Conservation (phyloP, 2,888 invertebrate genomes). For the Brenthis ino region DNA sequence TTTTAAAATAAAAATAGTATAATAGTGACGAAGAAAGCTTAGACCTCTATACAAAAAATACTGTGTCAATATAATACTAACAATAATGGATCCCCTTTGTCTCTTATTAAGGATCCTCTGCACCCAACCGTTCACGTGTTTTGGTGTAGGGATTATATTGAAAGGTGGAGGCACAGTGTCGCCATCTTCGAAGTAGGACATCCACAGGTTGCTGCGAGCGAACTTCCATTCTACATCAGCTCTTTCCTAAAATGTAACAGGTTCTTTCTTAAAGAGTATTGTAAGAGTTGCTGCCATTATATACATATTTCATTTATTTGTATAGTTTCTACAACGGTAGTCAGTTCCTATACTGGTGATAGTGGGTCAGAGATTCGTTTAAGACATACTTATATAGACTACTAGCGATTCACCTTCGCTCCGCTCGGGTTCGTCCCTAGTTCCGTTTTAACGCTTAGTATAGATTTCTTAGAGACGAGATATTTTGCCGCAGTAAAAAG, state of each 20-base stretch:
- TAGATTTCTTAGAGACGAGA: too few relatives aligned
- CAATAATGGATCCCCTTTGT: conserved; percentile 71
- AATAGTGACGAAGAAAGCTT: too few relatives aligned
- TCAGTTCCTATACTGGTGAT: too few relatives aligned
- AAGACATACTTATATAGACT: background rate
- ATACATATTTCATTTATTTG: background rate
- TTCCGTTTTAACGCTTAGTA: too few relatives aligned
- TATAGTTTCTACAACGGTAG: background rate
- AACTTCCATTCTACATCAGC: conserved; percentile 99
- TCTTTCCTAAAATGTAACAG: conserved; percentile 85
- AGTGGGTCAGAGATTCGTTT: too few relatives aligned
- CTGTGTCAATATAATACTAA: conserved; percentile 46
- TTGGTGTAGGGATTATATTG: conserved; percentile 94
- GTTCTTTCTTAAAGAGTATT: too few relatives aligned
- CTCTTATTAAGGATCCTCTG: conserved; percentile 54
- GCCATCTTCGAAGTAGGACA: conserved; percentile 97
- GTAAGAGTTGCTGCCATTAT: too few relatives aligned
- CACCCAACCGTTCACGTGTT: conserved; percentile 82
- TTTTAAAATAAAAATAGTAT: too few relatives aligned
- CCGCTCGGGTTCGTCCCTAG: too few relatives aligned
- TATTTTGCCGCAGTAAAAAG: too few relatives aligned
- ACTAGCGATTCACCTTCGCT: too few relatives aligned
- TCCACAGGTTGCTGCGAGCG: conserved; percentile 97
- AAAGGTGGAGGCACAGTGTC: conserved; percentile 97
- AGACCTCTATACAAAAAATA: too few relatives aligned